These are phyloP conservation scores for Mustela nigripes DNA, from an alignment of 2,113 vertebrate species.

Conservation along the genomic window DNA sequence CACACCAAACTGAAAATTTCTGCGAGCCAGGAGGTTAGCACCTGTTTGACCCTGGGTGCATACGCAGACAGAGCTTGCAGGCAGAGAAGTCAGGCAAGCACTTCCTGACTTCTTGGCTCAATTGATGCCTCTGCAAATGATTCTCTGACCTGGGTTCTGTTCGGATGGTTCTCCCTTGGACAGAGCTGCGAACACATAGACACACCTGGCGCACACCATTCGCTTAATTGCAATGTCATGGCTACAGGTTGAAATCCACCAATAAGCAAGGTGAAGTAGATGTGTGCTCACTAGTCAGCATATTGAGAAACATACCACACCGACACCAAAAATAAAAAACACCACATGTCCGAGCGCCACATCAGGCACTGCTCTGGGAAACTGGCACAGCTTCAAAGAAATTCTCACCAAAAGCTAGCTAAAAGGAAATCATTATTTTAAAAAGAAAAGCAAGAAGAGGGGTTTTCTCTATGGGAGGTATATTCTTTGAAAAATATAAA, in stretches of 20 bases:
- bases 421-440: not conserved
- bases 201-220: not conserved
- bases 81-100: constrained; percentile 71
- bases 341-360: not conserved
- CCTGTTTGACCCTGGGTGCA: constrained; percentile 79
- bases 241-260: not conserved
- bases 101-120: constrained; percentile 82
- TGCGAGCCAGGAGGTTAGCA: constrained; percentile 61
- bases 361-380: not conserved
- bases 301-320: not conserved
- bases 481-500: constrained; percentile 27
- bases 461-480: not conserved
- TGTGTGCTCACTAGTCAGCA: not conserved
- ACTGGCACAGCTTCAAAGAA: not conserved
- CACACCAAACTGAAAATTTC: constrained; percentile 72
- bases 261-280: not conserved
- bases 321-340: not conserved
- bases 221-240: constrained; percentile 20
- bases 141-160: constrained; percentile 77
- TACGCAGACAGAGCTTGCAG: constrained; percentile 77
- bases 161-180: constrained; percentile 71
- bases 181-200: constrained; percentile 59
- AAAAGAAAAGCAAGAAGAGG: not conserved
- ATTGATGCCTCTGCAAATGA: constrained; percentile 76
- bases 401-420: not conserved